Base-by-base conservation (phyloP, 2,888 invertebrate genomes). In the Drosophila suboccidentalis region DNA sequence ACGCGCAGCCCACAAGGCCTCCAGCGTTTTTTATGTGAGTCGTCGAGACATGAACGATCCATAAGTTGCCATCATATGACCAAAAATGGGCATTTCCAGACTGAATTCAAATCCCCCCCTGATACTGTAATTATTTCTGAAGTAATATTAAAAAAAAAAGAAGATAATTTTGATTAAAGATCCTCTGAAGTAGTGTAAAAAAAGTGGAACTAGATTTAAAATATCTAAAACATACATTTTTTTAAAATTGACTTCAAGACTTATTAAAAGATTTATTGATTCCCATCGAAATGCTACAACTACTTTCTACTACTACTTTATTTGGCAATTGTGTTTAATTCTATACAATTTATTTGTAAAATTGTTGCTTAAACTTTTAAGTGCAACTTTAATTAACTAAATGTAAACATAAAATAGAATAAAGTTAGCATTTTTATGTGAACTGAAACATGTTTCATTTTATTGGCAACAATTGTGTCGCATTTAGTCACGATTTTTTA, bases 401-500 rank as follows among this genome's bases (percentile, higher is more conserved):
- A 13, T 8, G 15, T 8, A 11, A 49, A 49, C 32, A 49, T 49
- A 34, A 49, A 49, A 32, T 49, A 11, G 11, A 32, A 19, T 50
- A 36, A 36, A 34, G 22, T 39, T 53, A 13, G 22, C n/a, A 19
- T 26, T 53, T 38, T 38, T 38, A 15, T 38, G n/a, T 53, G 19
- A 34, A 22, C 10, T 17, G 10, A 38, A 29, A 39, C 38, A 44
- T 47, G 44, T 47, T 39, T 29, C 17, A 39, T 22, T 46, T 54
- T 39, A 26, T 74, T 64, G 61, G 47, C 67, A 70, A 74, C 78
- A 78, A 80, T 75, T 78, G 78, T 79, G 78, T 78, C 78, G 67
- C 82, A 70, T 78, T 78, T 78, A 73, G 79, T 79, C 79, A 81
- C 79, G 82, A 79, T 43, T 74, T 75, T 60, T 59, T 49, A n/a